phyloP scores from a whole-genome alignment of 2,888 invertebrate species.

The Pristionchus arcanus region DNA sequence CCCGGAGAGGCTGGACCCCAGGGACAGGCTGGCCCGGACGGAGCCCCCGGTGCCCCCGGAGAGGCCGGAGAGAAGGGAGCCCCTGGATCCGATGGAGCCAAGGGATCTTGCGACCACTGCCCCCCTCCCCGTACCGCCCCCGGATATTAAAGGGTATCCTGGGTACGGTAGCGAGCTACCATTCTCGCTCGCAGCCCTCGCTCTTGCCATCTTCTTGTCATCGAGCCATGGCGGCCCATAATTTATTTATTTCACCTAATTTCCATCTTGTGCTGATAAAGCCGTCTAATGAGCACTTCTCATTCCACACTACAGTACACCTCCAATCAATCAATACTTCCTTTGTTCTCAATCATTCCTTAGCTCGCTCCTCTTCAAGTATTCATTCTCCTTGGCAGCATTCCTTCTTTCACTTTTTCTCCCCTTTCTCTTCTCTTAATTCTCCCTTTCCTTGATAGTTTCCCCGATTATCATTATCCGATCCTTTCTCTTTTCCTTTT shows the following conservation, averaged over 20 bases:
- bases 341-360: background rate
- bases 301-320: background rate
- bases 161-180: slow-evolving; percentile 15
- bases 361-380: background rate
- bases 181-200: background rate
- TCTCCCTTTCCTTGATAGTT: slow-evolving; percentile 16
- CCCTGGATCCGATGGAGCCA: slow-evolving; percentile 61
- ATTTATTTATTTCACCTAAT: slow-evolving; percentile 6
- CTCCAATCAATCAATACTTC: background rate
- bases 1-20: slow-evolving; percentile 60
- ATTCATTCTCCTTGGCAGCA: slow-evolving; percentile 20
- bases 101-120: slow-evolving; percentile 57
- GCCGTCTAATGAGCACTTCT: slow-evolving; percentile 1
- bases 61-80: slow-evolving; percentile 70
- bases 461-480: slow-evolving; percentile 37
- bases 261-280: slow-evolving; percentile 11
- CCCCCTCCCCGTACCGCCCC: slow-evolving; percentile 56
- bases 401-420: slow-evolving; percentile 2
- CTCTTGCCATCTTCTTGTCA: slow-evolving; percentile 16
- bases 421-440: background rate
- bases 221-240: slow-evolving; percentile 27
- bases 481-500: background rate
- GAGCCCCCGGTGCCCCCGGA: slow-evolving; percentile 68
- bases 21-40: slow-evolving; percentile 54
- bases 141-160: slow-evolving; percentile 50